These are phyloP conservation scores for Lontra canadensis DNA, from an alignment of 2,113 vertebrate species.

Conservation along the genomic window DNA sequence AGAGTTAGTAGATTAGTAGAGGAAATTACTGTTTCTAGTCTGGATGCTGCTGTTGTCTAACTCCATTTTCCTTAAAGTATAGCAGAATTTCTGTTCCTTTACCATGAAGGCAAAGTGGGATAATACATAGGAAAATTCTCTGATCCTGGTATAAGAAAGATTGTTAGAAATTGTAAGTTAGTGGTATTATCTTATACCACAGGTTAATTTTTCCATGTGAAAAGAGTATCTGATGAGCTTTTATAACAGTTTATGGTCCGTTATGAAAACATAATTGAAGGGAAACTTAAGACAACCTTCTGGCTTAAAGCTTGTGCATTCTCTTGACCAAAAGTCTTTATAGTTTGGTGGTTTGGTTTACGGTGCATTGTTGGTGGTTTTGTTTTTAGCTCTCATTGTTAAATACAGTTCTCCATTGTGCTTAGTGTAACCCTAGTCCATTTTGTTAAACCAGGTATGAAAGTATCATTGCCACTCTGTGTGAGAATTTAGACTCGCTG, in stretches of 20 bases:
- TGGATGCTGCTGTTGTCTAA: not conserved
- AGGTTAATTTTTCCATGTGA: not conserved
- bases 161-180: not conserved
- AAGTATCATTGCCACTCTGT: conserved; percentile 98
- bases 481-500: conserved; percentile 97
- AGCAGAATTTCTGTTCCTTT: not conserved
- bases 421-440: not conserved
- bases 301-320: not conserved
- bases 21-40: not conserved
- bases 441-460: conserved; percentile 89
- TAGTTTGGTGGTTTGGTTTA: not conserved
- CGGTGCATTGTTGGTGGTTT: not conserved
- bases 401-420: not conserved
- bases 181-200: not conserved
- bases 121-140: not conserved
- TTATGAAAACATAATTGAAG: conserved; percentile 36
- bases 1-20: not conserved
- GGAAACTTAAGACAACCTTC: conserved; percentile 11
- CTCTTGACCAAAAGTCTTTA: not conserved
- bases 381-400: not conserved
- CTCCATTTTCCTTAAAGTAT: conserved; percentile 28
- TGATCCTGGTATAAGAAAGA: not conserved
- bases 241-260: not conserved
- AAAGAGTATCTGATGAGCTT: not conserved
- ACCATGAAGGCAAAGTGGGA: not conserved